Evolutionary conservation across 2,888 invertebrate species (phyloP), one percentile per base, ranked within the genome.

Genomic region (Tetragonula carbonaria): DNA sequence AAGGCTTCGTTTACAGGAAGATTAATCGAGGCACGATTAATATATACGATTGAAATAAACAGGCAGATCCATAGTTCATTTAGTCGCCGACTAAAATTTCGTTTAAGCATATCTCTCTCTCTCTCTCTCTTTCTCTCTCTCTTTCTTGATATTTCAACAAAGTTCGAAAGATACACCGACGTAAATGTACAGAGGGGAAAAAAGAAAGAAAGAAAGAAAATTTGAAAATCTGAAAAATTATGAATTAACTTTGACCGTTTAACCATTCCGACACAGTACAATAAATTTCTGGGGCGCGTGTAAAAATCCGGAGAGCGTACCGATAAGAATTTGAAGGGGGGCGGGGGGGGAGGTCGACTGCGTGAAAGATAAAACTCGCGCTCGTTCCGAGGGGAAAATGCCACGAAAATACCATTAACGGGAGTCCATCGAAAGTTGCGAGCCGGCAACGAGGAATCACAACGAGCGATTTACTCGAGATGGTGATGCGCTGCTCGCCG

Each of bases 351-450:
- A 77, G 75, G 65, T 59, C 16, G 57, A 65, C 67, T 62, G 28
- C 14, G 8, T 45, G n/a, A 28, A 51, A 80, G 77, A 80, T 78
- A 79, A 82, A 33, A 88, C 71, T 67, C 75, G 63, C 33, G 62
- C 14, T 53, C 3, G 62, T 62, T 62, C 62, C 45, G 45, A 13
- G 23, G 62, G 65, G 80, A 90, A 90, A 90, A 59, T n/a, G 57
- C 57, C 57, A 59, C 57, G 57, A 80, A 88, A 89, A 89, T 87
- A 88, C 78, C 85, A 83, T 90, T 89, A 88, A 80, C 67, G 70
- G 62, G 50, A 74, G 66, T 55, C 73, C 75, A 77, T 87, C 82
- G 87, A 86, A 84, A 86, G 84, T 88, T 88, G 62, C 16, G 16
- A 70, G 50, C 23, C 28, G 5, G 33, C 74, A 45, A 45, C 45